phyloP scores from a whole-genome alignment of 23 tunicate species.

The Ascidia mentula region DNA sequence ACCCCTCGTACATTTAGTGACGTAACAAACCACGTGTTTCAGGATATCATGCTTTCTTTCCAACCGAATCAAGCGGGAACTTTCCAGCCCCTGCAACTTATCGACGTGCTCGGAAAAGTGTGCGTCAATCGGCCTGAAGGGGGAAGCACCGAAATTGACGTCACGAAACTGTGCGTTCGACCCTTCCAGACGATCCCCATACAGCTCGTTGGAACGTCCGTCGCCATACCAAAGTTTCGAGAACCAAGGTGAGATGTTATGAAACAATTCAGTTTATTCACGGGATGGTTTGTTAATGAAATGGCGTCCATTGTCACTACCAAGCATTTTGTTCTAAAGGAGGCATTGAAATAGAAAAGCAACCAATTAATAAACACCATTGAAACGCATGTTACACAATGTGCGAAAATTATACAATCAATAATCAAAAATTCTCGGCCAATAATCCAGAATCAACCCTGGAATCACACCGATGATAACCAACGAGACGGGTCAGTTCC shows the following conservation, averaged over 20 bases:
- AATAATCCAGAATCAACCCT: slow-evolving; percentile 69
- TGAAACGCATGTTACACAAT: too few relatives aligned
- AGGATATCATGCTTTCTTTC: slow-evolving; percentile 77
- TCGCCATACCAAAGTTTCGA: slow-evolving; percentile 36
- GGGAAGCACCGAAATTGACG: slow-evolving; percentile 15
- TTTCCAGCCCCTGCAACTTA: slow-evolving; percentile 59
- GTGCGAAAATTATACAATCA: too few relatives aligned
- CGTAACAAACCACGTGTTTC: too few relatives aligned
- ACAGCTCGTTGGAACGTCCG: slow-evolving; percentile 62
- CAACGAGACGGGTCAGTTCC: slow-evolving; percentile 69
- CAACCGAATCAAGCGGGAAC: slow-evolving; percentile 91
- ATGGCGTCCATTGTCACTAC: too few relatives aligned
- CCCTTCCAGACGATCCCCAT: slow-evolving; percentile 75
- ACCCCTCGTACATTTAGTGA: too few relatives aligned
- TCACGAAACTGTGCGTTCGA: slow-evolving; percentile 19
- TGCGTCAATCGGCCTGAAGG: background rate
- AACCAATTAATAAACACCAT: too few relatives aligned
- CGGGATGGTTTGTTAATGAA: too few relatives aligned
- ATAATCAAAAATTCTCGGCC: too few relatives aligned
- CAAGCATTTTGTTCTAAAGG: too few relatives aligned
- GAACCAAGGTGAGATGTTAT: slow-evolving; percentile 50
- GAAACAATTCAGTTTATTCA: too few relatives aligned
- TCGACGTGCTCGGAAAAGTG: slow-evolving; percentile 82
- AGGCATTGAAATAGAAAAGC: too few relatives aligned
- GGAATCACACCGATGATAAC: slow-evolving; percentile 71